These are phyloP conservation scores for Orthosia gothica DNA, from an alignment of 2,888 invertebrate species.

Conservation along the genomic window DNA sequence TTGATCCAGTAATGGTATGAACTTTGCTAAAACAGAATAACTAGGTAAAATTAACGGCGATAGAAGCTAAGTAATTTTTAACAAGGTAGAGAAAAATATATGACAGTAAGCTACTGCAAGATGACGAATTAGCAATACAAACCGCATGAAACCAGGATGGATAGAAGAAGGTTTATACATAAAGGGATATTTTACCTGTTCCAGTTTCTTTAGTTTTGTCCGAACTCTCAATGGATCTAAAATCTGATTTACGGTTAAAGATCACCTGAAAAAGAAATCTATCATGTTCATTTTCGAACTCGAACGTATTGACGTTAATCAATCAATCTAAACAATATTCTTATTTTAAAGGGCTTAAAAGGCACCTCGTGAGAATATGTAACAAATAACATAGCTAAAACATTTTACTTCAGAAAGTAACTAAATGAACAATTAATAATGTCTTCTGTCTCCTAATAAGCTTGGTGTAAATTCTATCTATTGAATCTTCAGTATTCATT, in stretches of 20 bases:
- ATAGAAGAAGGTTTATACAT: background rate
- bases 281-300: background rate
- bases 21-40: slow-evolving; percentile 28
- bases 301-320: background rate
- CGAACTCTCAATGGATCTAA: background rate
- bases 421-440: background rate
- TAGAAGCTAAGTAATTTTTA: background rate
- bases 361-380: background rate
- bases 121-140: background rate
- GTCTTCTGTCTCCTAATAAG: slow-evolving; percentile 1
- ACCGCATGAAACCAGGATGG: background rate
- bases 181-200: slow-evolving; percentile 8
- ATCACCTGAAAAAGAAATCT: slow-evolving; percentile 34
- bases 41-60: background rate
- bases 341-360: background rate
- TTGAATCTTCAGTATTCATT: background rate
- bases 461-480: slow-evolving; percentile 8
- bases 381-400: background rate
- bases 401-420: background rate
- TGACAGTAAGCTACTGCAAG: no score
- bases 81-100: no score
- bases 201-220: background rate
- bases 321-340: background rate
- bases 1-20: slow-evolving; percentile 44
- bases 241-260: slow-evolving; percentile 20